Base-by-base conservation (phyloP, 37 sponge, comb jelly and placozoan genomes). In the Beroe forskalii region DNA sequence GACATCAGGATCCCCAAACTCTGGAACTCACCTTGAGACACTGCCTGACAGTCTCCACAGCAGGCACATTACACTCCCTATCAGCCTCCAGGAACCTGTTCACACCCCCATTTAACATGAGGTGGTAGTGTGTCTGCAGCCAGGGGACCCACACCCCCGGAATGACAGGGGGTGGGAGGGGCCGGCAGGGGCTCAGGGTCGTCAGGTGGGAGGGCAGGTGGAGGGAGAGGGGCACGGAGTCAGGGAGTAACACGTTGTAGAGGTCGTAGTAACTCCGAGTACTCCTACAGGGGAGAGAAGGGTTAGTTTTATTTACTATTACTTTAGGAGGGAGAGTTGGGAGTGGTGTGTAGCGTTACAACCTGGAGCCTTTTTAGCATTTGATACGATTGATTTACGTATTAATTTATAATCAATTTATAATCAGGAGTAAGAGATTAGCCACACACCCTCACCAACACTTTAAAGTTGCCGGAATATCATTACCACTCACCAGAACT, bases 161-260 rank as follows among this genome's bases (percentile, higher is more conserved):
- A n/a, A 80, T 23, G 40, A 80, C 55, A 25, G 86, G 86, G 4
- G 86, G 86, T 1, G 86, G 86, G 14, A 80, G 86, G n/a, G 86
- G 86, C 30, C 86, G 86, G 39, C 19, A 23, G 14, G 86, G 86
- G 25, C 38, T 33, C 30, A 80, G n/a, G 55, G 86, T 80, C n/a
- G 86, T 80, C 28, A 80, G 44, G 86, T 80, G 86, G 86, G 86
- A 38, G 55, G 86, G 86, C 43, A 80, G 55, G 55, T 80, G 86
- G 86, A 80, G 86, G 27, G 55, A 80, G 2, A 80, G 86, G 14
- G 86, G 55, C 55, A 80, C 55, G 28, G 30, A 38, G 8, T 80
- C 86, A 23, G 86, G 86, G 2, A 80, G 86, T 24, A 80, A 1
- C 30, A 80, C 55, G 86, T 80, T 80, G 55, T 80, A 80, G 19